Base-by-base conservation (phyloP, 2,113 vertebrate genomes). In the Calidris pugnax region DNA sequence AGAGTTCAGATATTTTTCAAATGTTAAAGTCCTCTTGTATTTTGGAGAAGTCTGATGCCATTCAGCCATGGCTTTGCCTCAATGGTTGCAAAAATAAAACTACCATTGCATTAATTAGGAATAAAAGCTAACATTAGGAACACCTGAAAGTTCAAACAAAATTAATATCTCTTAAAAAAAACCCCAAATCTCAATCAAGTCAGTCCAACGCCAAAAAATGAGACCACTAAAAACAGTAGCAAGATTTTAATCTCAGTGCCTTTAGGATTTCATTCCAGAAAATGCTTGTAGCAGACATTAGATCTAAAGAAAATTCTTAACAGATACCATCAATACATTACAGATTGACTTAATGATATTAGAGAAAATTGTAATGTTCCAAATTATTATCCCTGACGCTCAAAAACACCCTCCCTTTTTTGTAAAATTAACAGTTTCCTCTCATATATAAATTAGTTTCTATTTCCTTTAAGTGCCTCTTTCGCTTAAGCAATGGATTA, bases 381-480 rank as follows among this genome's bases (percentile, higher is more conserved):
- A 48, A 81, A 76, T 50, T 37, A 82, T 35, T 71, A 63, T 32
- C 17, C 18, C 48, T 80, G 24, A 23, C 12, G 9, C 20, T 63
- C 37, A 79, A 41, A 81, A 66, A 26, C 3, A 1, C 8, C 2
- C 21, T 6, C 6, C 0, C 1, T 77, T 45, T 53, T 55, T 79
- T 26, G 32, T 12, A 72, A 64, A 51, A 50, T 63, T 11, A 74
- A n/a, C 18, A 19, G 9, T 80, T 97, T 97, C 83, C 78, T 92
- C 56, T 79, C 75, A 60, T 60, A 90, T 12, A 95, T 30, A 96
- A 95, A 84, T 33, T 55, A 90, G 69, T 97, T 96, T 92, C 90
- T 89, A 75, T 96, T 98, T 97, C 89, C 86, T 39, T 87, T 96
- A 95, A 95, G 69, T 23, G 72, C 16, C 28, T 77, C 35, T 87